Evolutionary conservation across 2,888 invertebrate genomes (phyloP).

Genomic region (Tachina lurida): DNA sequence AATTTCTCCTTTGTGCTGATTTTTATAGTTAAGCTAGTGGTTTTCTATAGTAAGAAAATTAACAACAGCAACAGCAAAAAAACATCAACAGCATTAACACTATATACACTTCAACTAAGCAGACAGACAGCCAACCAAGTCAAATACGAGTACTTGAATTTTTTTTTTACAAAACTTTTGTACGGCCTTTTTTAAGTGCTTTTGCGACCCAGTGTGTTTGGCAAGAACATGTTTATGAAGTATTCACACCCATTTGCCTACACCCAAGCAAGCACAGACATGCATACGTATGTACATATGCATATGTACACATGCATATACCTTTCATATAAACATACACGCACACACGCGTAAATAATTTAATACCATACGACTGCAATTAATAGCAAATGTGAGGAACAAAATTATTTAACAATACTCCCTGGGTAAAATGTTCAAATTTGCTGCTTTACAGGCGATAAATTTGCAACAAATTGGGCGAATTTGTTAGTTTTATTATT

Average conservation of each 20-base stretch:
- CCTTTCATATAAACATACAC: not conserved
- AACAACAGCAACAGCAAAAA: not conserved
- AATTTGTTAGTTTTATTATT: not conserved
- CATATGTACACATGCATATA: not conserved
- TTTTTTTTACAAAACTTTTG: not conserved
- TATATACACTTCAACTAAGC: not conserved
- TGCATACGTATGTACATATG: not conserved
- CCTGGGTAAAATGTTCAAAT: conserved; percentile 25
- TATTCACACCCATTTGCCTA: conserved; percentile 54
- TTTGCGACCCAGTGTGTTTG: conserved; percentile 14
- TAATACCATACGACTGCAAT: conserved; percentile 26
- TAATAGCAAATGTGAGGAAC: conserved; percentile 28
- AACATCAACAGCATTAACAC: not conserved
- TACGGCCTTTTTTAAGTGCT: conserved; percentile 15
- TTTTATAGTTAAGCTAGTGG: not conserved
- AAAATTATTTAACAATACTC: conserved; percentile 3
- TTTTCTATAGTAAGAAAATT: conserved; percentile 2
- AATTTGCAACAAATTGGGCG: conserved; percentile 33
- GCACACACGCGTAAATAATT: not conserved
- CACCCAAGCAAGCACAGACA: not conserved
- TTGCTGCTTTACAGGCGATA: conserved; percentile 27
- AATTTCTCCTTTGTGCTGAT: not conserved
- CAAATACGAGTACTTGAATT: conserved; percentile 10
- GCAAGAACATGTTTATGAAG: conserved; percentile 45
- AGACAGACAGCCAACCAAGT: not conserved